Evolutionary conservation across 2,113 vertebrate genomes (phyloP), one percentile per base, ranked within the genome.

Genomic region (Scomber scombrus): DNA sequence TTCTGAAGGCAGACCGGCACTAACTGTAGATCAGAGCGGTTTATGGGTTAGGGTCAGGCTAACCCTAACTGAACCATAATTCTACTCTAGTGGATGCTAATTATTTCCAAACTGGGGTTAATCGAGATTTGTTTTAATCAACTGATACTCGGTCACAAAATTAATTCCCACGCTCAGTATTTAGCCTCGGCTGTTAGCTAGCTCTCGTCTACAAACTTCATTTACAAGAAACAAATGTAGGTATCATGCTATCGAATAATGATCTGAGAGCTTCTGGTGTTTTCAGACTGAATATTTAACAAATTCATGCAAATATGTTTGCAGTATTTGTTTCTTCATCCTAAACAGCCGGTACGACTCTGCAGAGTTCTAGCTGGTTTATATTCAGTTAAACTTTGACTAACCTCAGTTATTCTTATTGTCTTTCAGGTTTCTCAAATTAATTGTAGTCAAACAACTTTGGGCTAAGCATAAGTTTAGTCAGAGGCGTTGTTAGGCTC

Each of bases 1-100:
- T 11, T 49, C 8, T 74, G 71, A 74, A 49, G n/a, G 56, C 49
- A 51, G 43, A 45, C 34, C 15, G 19, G 11, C 52, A 5, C 57
- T 62, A 43, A 68, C 46, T 43, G 55, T 18, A 31, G 55, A 34
- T 57, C 40, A 57, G 19, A 71, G n/a, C 57, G 18, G 18, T 50
- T 49, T 34, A 45, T 31, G n/a, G n/a, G n/a, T n/a, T n/a, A 13
- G 6, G 31, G n/a, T n/a, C n/a, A n/a, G n/a, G n/a, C n/a, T n/a
- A n/a, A n/a, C n/a, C n/a, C 19, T 29, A 45, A 46, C 31, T 26
- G 14, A 31, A 19, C 11, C 60, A 46, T 14, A 43, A 47, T 23
- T 13, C 18, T 51, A 40, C 8, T 40, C 34, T 40, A 40, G 34
- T 40, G 34, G 14, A 52, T 11, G 47, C 14, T 62, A 26, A 18